A percentile compares a stretch with the other conserved stretches of the same genome.
These are phyloP conservation scores for Lagria hirta DNA, from an alignment of 2,888 invertebrate genomes.

Conservation along the genomic window DNA sequence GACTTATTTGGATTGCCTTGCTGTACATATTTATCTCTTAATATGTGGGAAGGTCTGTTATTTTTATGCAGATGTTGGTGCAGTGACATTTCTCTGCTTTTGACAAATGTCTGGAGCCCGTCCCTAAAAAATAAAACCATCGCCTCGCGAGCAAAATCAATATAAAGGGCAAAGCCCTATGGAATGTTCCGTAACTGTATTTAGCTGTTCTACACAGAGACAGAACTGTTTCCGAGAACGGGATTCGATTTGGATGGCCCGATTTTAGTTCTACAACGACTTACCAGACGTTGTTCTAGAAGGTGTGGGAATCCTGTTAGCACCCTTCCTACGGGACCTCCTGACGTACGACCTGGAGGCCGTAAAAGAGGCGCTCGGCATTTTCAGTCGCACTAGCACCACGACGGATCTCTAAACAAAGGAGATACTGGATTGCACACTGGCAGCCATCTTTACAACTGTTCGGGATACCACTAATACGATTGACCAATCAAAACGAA, in stretches of 20 bases:
- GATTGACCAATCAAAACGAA: conserved; percentile 43
- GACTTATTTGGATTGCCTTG: conserved; percentile 26
- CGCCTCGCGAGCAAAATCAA: conserved; percentile 17
- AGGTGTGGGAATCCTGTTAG: conserved; percentile 81
- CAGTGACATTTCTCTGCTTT: conserved; percentile 40
- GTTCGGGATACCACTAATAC: conserved; percentile 26
- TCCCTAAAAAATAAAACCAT: conserved; percentile 33
- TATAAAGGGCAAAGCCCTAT: conserved; percentile 4
- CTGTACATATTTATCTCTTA: conserved; percentile 40
- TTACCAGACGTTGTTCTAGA: conserved; percentile 80
- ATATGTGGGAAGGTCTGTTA: conserved; percentile 46
- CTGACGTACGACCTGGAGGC: conserved; percentile 90
- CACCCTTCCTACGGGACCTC: conserved; percentile 89
- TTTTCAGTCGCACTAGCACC: conserved; percentile 61
- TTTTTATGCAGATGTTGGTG: conserved; percentile 41
- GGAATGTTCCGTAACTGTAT: conserved; percentile 5
- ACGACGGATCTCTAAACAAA: conserved; percentile 72
- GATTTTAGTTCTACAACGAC: conserved; percentile 51
- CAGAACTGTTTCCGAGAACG: conserved; percentile 21
- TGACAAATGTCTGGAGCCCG: conserved; percentile 40
- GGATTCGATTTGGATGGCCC: conserved; percentile 30
- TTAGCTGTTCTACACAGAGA: too few species aligned
- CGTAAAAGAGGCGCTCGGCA: conserved; percentile 95
- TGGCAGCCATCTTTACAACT: conserved; percentile 76
- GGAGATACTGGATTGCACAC: conserved; percentile 77